These are phyloP conservation scores for Lepilemur septentrionalis DNA, from an alignment of 2,797 vertebrate genomes.

Conservation along the genomic window DNA sequence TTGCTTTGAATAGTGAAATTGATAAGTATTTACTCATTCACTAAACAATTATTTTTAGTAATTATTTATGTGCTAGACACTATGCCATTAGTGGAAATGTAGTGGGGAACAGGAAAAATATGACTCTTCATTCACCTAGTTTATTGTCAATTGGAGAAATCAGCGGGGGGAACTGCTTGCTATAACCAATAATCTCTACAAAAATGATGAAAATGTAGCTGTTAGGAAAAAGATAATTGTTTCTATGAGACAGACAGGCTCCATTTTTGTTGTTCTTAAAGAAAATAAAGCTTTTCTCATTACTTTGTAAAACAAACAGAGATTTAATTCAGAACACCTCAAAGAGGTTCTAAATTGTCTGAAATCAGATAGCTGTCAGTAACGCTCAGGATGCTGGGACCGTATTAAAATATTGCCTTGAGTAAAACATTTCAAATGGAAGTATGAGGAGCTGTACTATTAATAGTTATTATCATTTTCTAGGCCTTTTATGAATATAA, in stretches of 20 bases:
- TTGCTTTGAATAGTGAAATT: conserved; percentile 6
- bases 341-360: conserved; percentile 17
- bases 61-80: background rate
- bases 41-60: conserved; percentile 12
- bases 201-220: conserved; percentile 25
- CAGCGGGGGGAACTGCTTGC: background rate
- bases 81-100: background rate
- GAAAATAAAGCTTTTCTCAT: background rate
- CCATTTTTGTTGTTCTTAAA: background rate
- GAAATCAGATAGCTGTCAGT: background rate
- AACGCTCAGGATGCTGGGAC: background rate
- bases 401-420: background rate
- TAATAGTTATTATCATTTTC: background rate
- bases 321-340: background rate
- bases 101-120: background rate
- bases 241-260: background rate
- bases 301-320: background rate
- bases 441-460: background rate
- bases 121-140: background rate
- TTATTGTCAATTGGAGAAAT: background rate
- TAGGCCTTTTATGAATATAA: background rate
- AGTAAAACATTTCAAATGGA: background rate
- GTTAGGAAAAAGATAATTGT: background rate
- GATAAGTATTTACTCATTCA: background rate
- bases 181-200: background rate